Evolutionary conservation across 2,888 invertebrate genomes (phyloP), one percentile per base, ranked within the genome.

Genomic region (Tenthredo distinguenda): DNA sequence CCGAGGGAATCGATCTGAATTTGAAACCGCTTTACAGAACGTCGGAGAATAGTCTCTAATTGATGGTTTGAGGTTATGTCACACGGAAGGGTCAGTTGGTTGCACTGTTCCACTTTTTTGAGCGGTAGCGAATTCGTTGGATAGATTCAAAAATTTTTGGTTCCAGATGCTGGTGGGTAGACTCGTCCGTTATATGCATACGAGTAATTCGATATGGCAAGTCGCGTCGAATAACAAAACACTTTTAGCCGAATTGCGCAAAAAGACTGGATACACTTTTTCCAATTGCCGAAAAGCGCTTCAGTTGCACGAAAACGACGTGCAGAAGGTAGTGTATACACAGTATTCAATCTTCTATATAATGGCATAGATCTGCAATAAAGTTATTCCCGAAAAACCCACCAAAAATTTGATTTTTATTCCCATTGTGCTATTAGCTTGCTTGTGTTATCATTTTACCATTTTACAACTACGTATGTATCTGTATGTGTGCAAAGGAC

Each of bases 251-350:
- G 96, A 97, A 89, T 95, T 99, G 31, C 95, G 99, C 31, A 99
- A 99, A 94, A 97, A 97, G 92, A 99, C 99, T 3, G 99, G 99
- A 9, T 99, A 98, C 93, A 97, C 99, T 9, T 98, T 99, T 94
- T 95, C 97, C 18, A 99, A 99, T 92, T 99, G 99, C 93, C 98
- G 98, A 91, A 99, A 99, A 93, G 99, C 99, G 0, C 94, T 99
- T 86, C 97, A 98, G 92, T 94, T 98, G 94, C 96, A 98, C 93
- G 96, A 97, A 88, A 98, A 99, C 95, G 97, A 99, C 93, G 88
- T 98, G 86, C 95, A 95, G 58, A 96, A 98, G 96, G 99, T 98
- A 94, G 18, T 12, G 9, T 74, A 74, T n/a, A 74, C 43, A 74
- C 21, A 15, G 26, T 47, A 34, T 18, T 58, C 21, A 65, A 31